A percentile compares a stretch with the other conserved stretches of the same genome.
Conservation (phyloP, 2,888 invertebrate species). For the Microctonus hyperodae region DNA sequence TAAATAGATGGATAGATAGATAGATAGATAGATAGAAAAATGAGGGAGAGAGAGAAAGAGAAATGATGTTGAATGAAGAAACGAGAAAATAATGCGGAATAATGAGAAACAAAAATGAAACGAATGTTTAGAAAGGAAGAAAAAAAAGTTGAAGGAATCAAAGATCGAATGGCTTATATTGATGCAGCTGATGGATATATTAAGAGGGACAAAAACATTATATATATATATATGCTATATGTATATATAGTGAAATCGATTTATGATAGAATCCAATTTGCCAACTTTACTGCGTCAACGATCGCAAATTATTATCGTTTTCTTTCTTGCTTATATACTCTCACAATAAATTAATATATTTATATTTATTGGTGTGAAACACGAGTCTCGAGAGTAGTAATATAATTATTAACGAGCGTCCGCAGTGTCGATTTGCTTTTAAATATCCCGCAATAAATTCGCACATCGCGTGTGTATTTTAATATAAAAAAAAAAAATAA, state of each 20-base stretch:
- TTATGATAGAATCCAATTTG: constrained; percentile 27
- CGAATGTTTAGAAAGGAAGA: neutral
- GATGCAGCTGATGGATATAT: constrained; percentile 30
- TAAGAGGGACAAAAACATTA: constrained; percentile 9
- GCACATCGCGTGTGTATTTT: constrained; percentile 28
- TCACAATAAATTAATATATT: neutral
- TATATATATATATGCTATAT: constrained; percentile 1
- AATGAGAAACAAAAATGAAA: constrained; percentile 9
- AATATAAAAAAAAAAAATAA: constrained; percentile 14
- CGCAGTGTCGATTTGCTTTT: constrained; percentile 27
- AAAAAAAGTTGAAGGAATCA: constrained; percentile 6
- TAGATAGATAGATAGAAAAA: constrained; percentile 4
- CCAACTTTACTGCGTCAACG: constrained; percentile 14
- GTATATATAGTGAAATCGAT: constrained; percentile 14
- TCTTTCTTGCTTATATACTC: neutral
- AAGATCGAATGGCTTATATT: constrained; percentile 31
- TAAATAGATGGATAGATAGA: neutral
- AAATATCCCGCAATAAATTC: constrained; percentile 32
- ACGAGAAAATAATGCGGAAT: neutral
- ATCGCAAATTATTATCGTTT: constrained; percentile 27
- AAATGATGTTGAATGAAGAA: neutral
- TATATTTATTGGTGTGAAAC: constrained; percentile 6
- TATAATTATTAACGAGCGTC: constrained; percentile 32
- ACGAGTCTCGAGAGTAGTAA: constrained; percentile 22
- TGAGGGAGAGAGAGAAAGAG: neutral